phyloP scores from a whole-genome alignment of 2,113 vertebrate genomes.

The Mastomys coucha region DNA sequence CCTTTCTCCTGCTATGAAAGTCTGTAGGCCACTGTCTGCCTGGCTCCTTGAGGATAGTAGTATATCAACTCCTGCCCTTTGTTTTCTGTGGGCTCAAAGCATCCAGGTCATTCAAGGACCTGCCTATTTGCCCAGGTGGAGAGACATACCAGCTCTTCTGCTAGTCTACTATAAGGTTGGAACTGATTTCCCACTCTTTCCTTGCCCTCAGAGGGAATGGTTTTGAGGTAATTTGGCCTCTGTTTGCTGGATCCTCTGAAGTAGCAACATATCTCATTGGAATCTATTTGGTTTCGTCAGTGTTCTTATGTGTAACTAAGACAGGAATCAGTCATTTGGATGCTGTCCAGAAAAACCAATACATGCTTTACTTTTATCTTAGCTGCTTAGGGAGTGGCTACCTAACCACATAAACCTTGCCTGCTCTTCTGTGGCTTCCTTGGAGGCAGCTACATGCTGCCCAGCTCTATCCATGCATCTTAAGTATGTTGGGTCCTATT shows the following conservation, averaged over 20 bases:
- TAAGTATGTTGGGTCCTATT: not conserved
- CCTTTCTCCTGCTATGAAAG: not conserved
- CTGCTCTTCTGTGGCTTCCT: not conserved
- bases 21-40: not conserved
- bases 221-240: not conserved
- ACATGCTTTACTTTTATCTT: not conserved
- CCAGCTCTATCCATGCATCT: not conserved
- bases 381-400: not conserved
- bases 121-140: not conserved
- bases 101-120: not conserved
- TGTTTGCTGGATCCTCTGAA: not conserved
- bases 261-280: not conserved
- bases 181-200: not conserved
- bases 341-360: not conserved
- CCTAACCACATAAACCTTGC: not conserved
- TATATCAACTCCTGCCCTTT: not conserved
- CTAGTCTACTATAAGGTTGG: not conserved
- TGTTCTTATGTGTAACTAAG: not conserved
- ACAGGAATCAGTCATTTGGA: not conserved
- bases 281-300: not conserved
- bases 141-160: not conserved
- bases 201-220: not conserved
- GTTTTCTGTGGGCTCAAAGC: not conserved
- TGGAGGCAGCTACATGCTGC: not conserved
- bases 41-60: not conserved